Evolutionary conservation across 1,140 invertebrate species (phyloP).

Genomic region (Cheumatopsyche charites): DNA sequence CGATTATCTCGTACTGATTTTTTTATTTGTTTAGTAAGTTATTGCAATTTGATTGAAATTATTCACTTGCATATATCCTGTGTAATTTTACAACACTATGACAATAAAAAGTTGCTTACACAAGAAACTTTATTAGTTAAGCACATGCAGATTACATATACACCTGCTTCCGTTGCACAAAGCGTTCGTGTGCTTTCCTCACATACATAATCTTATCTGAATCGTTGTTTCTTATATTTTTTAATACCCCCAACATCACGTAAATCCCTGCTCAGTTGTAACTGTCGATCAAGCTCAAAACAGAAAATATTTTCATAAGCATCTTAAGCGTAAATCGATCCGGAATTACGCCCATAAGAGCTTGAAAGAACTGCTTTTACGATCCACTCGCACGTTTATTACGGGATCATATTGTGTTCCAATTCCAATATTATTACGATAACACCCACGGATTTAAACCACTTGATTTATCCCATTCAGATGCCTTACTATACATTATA

Average conservation of each 20-base stretch:
- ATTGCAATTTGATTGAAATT: too few species aligned
- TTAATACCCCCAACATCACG: background rate
- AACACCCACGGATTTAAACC: too few species aligned
- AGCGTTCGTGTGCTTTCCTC: background rate
- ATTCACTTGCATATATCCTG: too few species aligned
- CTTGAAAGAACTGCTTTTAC: too few species aligned
- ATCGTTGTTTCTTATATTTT: background rate
- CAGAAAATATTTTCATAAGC: conserved; percentile 10
- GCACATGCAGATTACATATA: background rate
- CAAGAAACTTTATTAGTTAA: too few species aligned
- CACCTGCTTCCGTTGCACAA: conserved; percentile 13
- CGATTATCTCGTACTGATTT: too few species aligned
- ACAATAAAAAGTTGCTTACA: too few species aligned
- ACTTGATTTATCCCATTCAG: too few species aligned
- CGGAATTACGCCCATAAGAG: background rate
- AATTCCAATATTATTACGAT: background rate
- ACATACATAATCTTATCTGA: background rate
- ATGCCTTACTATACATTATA: too few species aligned
- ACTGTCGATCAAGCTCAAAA: conserved; percentile 15
- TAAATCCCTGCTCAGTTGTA: background rate
- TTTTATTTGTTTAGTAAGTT: too few species aligned
- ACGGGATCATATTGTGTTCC: background rate
- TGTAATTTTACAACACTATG: too few species aligned
- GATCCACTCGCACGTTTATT: background rate
- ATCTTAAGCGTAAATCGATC: conserved; percentile 12